Evolutionary conservation across 2,113 vertebrate genomes (phyloP).

Genomic region (Antigone vipio): DNA sequence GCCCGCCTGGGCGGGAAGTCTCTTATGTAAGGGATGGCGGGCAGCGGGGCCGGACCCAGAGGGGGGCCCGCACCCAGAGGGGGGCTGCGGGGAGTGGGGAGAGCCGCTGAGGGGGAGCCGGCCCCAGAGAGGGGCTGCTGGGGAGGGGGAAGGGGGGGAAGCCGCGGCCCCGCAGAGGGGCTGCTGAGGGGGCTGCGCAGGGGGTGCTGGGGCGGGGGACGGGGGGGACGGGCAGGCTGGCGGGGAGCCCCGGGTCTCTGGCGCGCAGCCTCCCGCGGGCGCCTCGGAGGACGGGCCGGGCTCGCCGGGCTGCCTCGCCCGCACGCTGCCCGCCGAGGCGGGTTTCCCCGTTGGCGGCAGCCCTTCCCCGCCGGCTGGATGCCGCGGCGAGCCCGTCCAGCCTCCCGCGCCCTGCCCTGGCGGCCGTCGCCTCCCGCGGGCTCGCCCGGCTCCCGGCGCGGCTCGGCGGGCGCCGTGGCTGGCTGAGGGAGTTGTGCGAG

Average conservation of each 20-base stretch:
- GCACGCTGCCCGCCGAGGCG: not conserved
- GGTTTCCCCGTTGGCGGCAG: not conserved
- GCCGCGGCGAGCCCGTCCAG: not conserved
- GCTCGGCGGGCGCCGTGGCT: not conserved
- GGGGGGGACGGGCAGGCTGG: not conserved
- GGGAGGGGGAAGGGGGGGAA: not conserved
- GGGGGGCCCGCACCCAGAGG: too few relatives aligned
- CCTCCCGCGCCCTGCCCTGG: not conserved
- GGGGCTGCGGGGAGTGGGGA: too few relatives aligned
- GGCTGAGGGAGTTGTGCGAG: too few relatives aligned
- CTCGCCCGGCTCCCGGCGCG: not conserved
- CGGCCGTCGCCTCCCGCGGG: not conserved
- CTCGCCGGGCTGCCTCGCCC: not conserved
- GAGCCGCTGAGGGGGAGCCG: not conserved
- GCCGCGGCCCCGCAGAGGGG: not conserved
- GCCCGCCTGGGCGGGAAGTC: not conserved
- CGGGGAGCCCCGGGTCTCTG: not conserved
- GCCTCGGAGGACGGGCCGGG: not conserved
- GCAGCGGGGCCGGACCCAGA: not conserved
- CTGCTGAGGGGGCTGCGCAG: not conserved
- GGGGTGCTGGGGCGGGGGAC: too few relatives aligned
- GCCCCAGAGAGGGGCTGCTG: not conserved
- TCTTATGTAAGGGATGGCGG: slow-evolving; percentile 28
- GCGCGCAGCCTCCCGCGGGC: not conserved
- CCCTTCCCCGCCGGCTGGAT: not conserved